Percentiles rank a stretch among this genome's conserved stretches.
Evolutionary conservation across 1,140 invertebrate species (phyloP).

Genomic region (Acromyrmex echinatior): DNA sequence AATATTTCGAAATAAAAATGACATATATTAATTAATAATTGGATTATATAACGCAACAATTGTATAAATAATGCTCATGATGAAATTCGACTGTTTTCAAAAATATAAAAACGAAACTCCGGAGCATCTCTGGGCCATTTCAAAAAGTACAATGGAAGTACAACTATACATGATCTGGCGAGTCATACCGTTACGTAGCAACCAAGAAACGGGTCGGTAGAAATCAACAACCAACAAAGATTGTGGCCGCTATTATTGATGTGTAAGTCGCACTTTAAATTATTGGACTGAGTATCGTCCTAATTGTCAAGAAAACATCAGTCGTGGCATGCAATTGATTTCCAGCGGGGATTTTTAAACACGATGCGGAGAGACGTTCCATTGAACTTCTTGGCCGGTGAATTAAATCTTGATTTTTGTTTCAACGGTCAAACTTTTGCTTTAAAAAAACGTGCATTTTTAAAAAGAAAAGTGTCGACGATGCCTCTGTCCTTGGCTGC

Average conservation of each 20-base stretch:
- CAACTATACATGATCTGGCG: too few species aligned
- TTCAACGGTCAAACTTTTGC: background rate
- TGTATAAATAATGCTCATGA: too few species aligned
- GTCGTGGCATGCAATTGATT: slow-evolving; percentile 28
- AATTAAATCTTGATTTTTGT: background rate
- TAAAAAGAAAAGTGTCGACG: background rate
- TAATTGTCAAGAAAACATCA: slow-evolving; percentile 23
- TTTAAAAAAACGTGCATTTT: slow-evolving; percentile 10
- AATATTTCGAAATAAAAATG: too few species aligned
- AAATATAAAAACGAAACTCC: too few species aligned
- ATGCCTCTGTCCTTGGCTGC: background rate
- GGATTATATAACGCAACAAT: too few species aligned
- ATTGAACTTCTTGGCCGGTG: background rate
- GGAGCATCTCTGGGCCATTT: too few species aligned
- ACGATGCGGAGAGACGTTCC: background rate
- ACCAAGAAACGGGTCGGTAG: background rate
- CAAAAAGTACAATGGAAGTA: too few species aligned
- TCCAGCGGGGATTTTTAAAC: slow-evolving; percentile 1
- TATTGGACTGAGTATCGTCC: background rate
- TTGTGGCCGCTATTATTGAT: slow-evolving; percentile 22
- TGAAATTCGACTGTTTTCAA: too few species aligned
- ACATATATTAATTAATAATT: too few species aligned
- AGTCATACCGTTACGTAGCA: slow-evolving; percentile 34
- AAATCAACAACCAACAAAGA: slow-evolving; percentile 53
- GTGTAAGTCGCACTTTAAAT: slow-evolving; percentile 45